These are phyloP conservation scores for Reticulitermes lucifugus DNA, from an alignment of 2,888 invertebrate genomes.

Conservation along the genomic window DNA sequence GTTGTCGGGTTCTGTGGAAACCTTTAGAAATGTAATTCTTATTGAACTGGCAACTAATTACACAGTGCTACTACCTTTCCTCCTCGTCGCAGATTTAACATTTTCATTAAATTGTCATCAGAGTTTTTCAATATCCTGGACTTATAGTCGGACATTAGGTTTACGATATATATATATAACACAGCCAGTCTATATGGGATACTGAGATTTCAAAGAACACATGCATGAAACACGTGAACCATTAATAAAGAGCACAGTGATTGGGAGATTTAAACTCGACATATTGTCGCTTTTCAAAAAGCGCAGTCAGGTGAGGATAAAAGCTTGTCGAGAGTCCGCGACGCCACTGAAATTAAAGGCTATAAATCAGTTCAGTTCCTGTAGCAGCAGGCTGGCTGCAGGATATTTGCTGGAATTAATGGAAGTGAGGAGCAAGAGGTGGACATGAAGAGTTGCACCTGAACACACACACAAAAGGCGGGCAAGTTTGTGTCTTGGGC, in stretches of 20 bases:
- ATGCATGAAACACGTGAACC: neutral
- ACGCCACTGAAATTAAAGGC: conserved; percentile 28
- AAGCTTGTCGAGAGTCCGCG: neutral
- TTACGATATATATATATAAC: neutral
- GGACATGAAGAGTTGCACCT: neutral
- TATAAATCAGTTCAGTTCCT: conserved; percentile 6
- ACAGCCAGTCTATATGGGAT: neutral
- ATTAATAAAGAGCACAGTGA: conserved; percentile 15
- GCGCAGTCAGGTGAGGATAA: conserved; percentile 22
- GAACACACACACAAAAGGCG: neutral
- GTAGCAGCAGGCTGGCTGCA: neutral
- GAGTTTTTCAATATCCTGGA: neutral
- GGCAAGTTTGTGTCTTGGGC: too few relatives aligned
- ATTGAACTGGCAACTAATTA: neutral
- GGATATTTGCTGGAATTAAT: conserved; percentile 30
- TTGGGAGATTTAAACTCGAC: neutral
- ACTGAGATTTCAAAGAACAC: neutral
- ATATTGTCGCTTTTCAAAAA: conserved; percentile 24
- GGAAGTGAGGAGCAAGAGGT: neutral
- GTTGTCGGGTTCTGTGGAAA: too few relatives aligned
- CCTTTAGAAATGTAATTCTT: too few relatives aligned
- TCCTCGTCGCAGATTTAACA: neutral
- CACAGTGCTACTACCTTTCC: neutral
- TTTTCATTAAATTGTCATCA: too few relatives aligned
- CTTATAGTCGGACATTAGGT: neutral